Conservation (phyloP, 2,888 invertebrate species). For the Habrosyne pyritoides region DNA sequence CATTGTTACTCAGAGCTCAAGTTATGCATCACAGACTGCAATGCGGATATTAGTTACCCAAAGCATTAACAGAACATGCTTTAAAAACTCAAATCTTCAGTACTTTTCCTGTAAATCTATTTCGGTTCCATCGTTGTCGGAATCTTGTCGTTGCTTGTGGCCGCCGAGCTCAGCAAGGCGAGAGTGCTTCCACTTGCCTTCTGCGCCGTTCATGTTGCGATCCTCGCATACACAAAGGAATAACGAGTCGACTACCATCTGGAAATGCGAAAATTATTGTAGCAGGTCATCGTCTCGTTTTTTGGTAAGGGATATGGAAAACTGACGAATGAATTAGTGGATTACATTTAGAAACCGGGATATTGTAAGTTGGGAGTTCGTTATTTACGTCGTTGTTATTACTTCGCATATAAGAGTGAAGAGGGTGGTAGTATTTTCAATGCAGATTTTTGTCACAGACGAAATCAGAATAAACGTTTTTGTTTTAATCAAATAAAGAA, state of each 20-base stretch:
- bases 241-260: constrained; percentile 97
- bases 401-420: too few relatives aligned
- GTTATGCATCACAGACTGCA: neutral
- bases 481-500: too few relatives aligned
- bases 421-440: too few relatives aligned
- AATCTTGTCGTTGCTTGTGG: constrained; percentile 37
- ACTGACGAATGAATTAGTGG: too few relatives aligned
- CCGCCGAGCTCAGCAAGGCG: constrained; percentile 84
- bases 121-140: constrained; percentile 54
- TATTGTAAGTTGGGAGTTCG: too few relatives aligned
- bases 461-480: too few relatives aligned
- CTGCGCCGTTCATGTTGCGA: constrained; percentile 90
- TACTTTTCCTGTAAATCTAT: constrained; percentile 69
- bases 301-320: too few relatives aligned
- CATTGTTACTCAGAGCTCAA: neutral
- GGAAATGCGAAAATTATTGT: constrained; percentile 18
- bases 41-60: neutral
- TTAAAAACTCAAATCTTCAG: constrained; percentile 34
- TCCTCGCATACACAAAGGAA: constrained; percentile 98
- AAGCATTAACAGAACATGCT: constrained; percentile 5
- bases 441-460: too few relatives aligned
- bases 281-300: too few relatives aligned
- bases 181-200: constrained; percentile 85
- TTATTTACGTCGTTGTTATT: too few relatives aligned
- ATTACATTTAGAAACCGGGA: too few relatives aligned